A percentile compares a stretch with the other conserved stretches of the same genome.
These are phyloP conservation scores for Bactericera cockerelli DNA, from an alignment of 1,140 invertebrate species.

Conservation along the genomic window DNA sequence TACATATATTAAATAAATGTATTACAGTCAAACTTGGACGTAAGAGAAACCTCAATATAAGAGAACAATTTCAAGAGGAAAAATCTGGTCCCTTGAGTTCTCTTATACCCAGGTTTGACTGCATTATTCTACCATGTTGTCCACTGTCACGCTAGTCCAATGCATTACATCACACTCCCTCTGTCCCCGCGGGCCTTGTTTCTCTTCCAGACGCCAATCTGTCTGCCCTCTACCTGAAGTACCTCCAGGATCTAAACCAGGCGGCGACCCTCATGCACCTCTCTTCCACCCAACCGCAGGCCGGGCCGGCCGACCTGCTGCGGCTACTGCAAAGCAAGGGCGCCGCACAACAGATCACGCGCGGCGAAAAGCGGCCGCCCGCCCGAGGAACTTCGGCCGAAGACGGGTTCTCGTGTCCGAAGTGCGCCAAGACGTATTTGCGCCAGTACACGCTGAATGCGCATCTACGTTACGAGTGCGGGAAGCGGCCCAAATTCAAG, in stretches of 20 bases:
- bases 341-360: too few relatives aligned
- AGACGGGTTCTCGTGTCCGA: slow-evolving; percentile 13
- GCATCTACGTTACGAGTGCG: slow-evolving; percentile 37
- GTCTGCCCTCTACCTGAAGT: background rate
- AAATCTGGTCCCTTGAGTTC: too few relatives aligned
- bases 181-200: background rate
- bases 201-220: background rate
- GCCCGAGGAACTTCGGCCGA: slow-evolving; percentile 5
- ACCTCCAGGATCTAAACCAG: background rate
- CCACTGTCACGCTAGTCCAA: too few relatives aligned
- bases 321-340: too few relatives aligned
- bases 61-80: too few relatives aligned
- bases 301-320: background rate
- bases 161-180: too few relatives aligned
- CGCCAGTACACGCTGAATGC: slow-evolving; percentile 30
- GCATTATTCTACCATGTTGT: too few relatives aligned
- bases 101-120: too few relatives aligned
- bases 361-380: background rate
- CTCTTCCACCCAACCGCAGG: background rate
- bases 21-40: too few relatives aligned
- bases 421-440: slow-evolving; percentile 12
- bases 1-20: too few relatives aligned
- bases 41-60: too few relatives aligned
- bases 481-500: slow-evolving; percentile 34
- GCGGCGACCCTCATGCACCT: background rate